Percentiles rank a stretch among this genome's conserved stretches.
Conservation (phyloP, 2,888 invertebrate genomes). For the Hyalella azteca region DNA sequence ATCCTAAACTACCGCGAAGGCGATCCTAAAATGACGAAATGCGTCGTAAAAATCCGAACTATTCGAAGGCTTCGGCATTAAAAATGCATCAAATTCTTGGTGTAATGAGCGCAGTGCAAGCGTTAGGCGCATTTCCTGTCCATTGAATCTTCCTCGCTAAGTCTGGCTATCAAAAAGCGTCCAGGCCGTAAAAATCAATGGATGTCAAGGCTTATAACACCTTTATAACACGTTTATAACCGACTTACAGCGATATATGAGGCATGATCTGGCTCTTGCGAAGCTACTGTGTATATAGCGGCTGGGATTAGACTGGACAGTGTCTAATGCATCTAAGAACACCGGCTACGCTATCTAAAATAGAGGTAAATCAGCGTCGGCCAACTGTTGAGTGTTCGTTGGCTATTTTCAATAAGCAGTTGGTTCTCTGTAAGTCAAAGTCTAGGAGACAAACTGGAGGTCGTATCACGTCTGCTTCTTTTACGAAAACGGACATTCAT, state of each 20-base stretch:
- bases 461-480: no score
- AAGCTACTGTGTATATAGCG: conserved; percentile 34
- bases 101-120: conserved; percentile 27
- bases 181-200: conserved; percentile 20
- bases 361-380: no score
- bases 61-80: conserved; percentile 17
- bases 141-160: conserved; percentile 9
- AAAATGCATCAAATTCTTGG: conserved; percentile 34
- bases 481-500: no score
- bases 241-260: conserved; percentile 37
- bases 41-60: conserved; percentile 23
- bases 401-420: no score
- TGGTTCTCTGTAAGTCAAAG: no score
- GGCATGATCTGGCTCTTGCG: conserved; percentile 32
- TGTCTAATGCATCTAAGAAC: conserved; percentile 13
- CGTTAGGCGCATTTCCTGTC: conserved; percentile 12
- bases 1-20: conserved; percentile 8
- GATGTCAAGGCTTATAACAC: conserved; percentile 36
- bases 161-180: conserved; percentile 19
- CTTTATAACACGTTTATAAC: conserved; percentile 36
- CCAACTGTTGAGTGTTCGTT: no score
- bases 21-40: conserved; percentile 23
- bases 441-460: no score
- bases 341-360: background rate
- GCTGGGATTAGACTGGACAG: conserved; percentile 2